Evolutionary conservation across 2,113 vertebrate genomes (phyloP).

Genomic region (Oostethus manadensis): DNA sequence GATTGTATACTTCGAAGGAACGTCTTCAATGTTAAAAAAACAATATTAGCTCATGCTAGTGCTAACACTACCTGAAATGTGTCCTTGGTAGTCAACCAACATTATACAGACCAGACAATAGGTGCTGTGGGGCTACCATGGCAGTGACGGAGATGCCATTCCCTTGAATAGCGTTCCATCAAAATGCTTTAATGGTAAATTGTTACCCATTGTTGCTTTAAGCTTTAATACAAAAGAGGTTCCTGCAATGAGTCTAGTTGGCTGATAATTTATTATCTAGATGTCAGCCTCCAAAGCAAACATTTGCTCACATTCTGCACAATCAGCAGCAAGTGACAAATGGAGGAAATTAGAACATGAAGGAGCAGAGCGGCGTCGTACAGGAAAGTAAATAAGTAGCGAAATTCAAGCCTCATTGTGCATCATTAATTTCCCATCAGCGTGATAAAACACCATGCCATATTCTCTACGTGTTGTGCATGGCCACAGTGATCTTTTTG

Average conservation of each 20-base stretch:
- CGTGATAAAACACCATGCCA: constrained; percentile 33
- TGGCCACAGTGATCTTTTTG: constrained; percentile 49
- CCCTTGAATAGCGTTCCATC: no score
- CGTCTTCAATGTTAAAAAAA: no score
- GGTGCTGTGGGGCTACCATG: no score
- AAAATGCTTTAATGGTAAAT: no score
- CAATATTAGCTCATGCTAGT: background rate
- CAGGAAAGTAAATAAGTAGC: constrained; percentile 32
- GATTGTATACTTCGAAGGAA: no score
- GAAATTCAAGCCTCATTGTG: constrained; percentile 14
- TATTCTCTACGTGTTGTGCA: constrained; percentile 3
- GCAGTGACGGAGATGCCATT: no score
- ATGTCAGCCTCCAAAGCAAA: constrained; percentile 8
- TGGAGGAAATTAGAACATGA: constrained; percentile 17
- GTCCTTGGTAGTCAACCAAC: background rate
- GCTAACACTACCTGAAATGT: background rate
- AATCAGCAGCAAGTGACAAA: constrained; percentile 42
- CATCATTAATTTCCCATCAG: constrained; percentile 40
- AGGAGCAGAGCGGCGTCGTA: background rate
- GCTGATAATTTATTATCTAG: constrained; percentile 18
- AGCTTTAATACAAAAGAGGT: background rate
- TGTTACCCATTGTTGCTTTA: no score
- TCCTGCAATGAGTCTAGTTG: background rate
- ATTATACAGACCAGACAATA: background rate
- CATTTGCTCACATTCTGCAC: constrained; percentile 28